Evolutionary conservation across 2,113 vertebrate species (phyloP), one percentile per base, ranked within the genome.

Genomic region (Cyanoderma ruficeps): DNA sequence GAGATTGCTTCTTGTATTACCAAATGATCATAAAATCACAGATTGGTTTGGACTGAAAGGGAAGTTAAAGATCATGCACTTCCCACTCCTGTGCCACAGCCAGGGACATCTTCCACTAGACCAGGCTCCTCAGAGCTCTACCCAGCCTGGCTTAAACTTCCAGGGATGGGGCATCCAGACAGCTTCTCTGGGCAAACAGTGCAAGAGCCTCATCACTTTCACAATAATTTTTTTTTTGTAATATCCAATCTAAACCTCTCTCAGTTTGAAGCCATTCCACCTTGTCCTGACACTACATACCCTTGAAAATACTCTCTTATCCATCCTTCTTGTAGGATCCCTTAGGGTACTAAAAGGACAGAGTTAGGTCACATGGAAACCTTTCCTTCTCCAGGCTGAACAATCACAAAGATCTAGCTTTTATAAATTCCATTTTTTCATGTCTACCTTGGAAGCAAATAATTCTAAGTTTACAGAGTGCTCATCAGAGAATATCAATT

Each of bases 351-450:
- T 60, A 20, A 44, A 75, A 83, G 20, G 39, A 59, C n/a, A 30
- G 10, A 12, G 27, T 64, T 7, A 35, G 9, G 30, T 61, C 39
- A 53, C 30, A 52, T 7, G 0, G 0, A 68, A 53, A 42, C 6
- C 11, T 18, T 35, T 59, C 30, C n/a, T 52, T 67, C 37, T 67
- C 39, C 20, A 68, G 41, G 46, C 24, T 22, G 7, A 69, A 55
- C 25, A 67, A 53, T 13, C 30, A 44, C n/a, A 47, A 89, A 59
- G 13, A 39, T 50, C 6, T 24, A 77, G 11, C 4, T 70, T 67
- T 67, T 53, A 87, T 11, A 77, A 69, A 77, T 81, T 65, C 24
- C 11, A 3, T 57, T 88, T 77, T 74, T 67, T 60, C 33, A 63
- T 0, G 3, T 46, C 82, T 86, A 35, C 4, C 25, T 3, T 64